A percentile compares a stretch with the other conserved stretches of the same genome.
Conservation (phyloP, 1,140 invertebrate species). For the Sminthurinus signatus region DNA sequence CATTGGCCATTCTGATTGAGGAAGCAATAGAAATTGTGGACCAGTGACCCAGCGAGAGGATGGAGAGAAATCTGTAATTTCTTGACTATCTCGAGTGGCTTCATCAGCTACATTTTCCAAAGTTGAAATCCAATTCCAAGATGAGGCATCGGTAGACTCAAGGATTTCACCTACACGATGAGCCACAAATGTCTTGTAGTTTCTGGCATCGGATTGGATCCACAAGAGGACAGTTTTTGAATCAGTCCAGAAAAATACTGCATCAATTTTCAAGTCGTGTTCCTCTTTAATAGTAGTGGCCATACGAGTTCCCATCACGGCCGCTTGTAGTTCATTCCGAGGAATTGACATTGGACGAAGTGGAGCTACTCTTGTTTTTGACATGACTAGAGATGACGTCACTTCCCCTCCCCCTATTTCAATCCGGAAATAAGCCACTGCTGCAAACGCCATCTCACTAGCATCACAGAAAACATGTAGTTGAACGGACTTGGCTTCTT, state of each 20-base stretch:
- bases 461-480: conserved; percentile 44
- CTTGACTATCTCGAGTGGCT: neutral
- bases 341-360: conserved; percentile 42
- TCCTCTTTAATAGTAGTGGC: conserved; percentile 4
- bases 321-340: conserved; percentile 43
- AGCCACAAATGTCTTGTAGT: conserved; percentile 28
- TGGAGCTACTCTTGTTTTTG: conserved; percentile 43
- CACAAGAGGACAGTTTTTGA: conserved; percentile 21
- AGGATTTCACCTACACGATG: conserved; percentile 31
- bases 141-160: conserved; percentile 15
- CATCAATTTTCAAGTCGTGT: conserved; percentile 6
- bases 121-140: conserved; percentile 33
- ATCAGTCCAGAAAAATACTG: conserved; percentile 27
- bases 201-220: conserved; percentile 14
- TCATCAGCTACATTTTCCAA: conserved; percentile 32
- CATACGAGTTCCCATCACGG: conserved; percentile 40
- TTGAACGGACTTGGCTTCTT: conserved; percentile 6
- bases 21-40: conserved; percentile 10
- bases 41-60: conserved; percentile 26
- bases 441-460: conserved; percentile 40
- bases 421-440: conserved; percentile 41
- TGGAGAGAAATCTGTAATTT: neutral
- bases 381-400: conserved; percentile 36
- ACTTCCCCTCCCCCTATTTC: neutral
- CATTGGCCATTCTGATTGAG: conserved; percentile 14